Evolutionary conservation across 2,797 vertebrate genomes (phyloP), one percentile per base, ranked within the genome.

Genomic region (Hirundo rustica): DNA sequence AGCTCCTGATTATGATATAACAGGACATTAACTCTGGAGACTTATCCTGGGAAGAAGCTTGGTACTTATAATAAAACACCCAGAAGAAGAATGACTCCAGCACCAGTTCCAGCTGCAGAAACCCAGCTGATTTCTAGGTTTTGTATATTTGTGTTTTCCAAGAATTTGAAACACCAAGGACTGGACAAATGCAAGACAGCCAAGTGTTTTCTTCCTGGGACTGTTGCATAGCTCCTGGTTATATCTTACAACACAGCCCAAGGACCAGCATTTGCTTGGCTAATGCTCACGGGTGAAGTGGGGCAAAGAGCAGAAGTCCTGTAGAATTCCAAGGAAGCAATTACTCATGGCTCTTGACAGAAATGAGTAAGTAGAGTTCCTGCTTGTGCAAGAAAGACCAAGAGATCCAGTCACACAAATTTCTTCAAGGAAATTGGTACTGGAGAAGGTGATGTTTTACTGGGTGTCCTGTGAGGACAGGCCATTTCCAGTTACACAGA

Each of bases 211-310:
- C 7, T 67, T 76, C 44, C 85, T 32, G 44, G 18, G 23, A 78
- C 3, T 57, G 32, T 14, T 55, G 12, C 5, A 1, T 7, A 78
- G 51, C 25, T 68, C 53, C 57, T 68, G 38, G 17, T 29, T 61
- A 4, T 38, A 42, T 29, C 51, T 84, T 42, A 25, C 0, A 50
- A 48, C 0, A 25, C 1, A 7, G 51, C 32, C 11, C 32, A 64
- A 29, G 22, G 53, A 7, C 11, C 36, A 86, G 26, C 4, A n/a
- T 17, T 32, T 48, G 20, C 32, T 36, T 48, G 50, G 54, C 13
- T 61, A 8, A 34, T 3, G 13, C 1, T 50, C 40, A 55, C 1
- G 3, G 82, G 55, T 7, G 10, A 72, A 66, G 11, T 2, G 15
- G 11, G 20, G 5, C n/a, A 76, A 85, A 34, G 60, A 84, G 51